Evolutionary conservation across 1,140 invertebrate genomes (phyloP).

Genomic region (Panonychus citri): DNA sequence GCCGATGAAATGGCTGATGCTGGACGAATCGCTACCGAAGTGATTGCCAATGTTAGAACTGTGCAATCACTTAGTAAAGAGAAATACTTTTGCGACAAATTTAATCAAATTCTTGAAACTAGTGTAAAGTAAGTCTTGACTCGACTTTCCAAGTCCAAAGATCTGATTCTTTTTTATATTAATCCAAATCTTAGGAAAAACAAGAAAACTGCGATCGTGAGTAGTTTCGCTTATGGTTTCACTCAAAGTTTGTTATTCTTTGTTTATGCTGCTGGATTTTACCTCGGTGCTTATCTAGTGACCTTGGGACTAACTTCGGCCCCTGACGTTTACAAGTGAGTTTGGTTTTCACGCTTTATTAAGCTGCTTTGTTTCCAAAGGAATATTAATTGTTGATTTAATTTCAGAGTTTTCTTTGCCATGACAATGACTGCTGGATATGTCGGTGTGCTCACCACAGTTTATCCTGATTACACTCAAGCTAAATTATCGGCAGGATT

Average conservation of each 20-base stretch:
- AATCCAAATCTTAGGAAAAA: background rate
- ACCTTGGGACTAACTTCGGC: background rate
- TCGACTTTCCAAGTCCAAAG: too few species aligned
- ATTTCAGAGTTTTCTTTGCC: conserved; percentile 25
- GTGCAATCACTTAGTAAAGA: conserved; percentile 15
- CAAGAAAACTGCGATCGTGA: background rate
- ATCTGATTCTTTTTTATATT: too few species aligned
- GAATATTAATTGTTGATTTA: too few species aligned
- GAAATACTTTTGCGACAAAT: too few species aligned
- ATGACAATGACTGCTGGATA: conserved; percentile 25
- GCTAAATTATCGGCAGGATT: conserved; percentile 21
- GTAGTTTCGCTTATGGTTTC: conserved; percentile 18
- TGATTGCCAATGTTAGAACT: conserved; percentile 24
- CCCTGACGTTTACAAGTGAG: too few species aligned
- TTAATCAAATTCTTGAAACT: too few species aligned
- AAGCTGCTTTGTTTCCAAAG: too few species aligned
- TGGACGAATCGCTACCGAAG: conserved; percentile 27
- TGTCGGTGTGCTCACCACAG: conserved; percentile 24
- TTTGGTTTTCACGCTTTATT: too few species aligned
- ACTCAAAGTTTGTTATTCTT: conserved; percentile 28
- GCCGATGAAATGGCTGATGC: conserved; percentile 22
- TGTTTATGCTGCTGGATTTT: conserved; percentile 29
- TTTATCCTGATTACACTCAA: conserved; percentile 23
- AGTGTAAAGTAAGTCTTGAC: too few species aligned
- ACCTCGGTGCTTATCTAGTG: conserved; percentile 25